Percentiles rank a stretch among this genome's conserved stretches.
phyloP scores from a whole-genome alignment of 2,888 invertebrate species.

The Caenorhabditis sulstoni region DNA sequence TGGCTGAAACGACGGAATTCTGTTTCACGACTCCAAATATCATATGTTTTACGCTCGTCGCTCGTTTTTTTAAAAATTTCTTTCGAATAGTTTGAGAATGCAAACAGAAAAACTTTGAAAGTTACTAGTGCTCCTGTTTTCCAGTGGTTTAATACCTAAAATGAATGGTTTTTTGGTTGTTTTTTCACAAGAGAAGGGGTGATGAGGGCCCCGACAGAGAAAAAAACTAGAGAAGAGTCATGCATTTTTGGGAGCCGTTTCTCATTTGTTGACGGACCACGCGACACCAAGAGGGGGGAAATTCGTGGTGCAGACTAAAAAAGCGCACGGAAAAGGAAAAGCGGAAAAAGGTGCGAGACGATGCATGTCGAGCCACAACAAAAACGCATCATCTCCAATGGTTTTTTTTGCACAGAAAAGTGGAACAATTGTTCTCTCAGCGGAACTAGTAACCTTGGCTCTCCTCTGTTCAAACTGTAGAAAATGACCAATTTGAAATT shows the following conservation, averaged over 20 bases:
- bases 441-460: no score
- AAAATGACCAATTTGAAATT: no score
- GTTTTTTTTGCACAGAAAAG: neutral
- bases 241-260: conserved; percentile 44
- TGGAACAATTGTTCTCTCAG: no score
- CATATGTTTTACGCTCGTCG: no score
- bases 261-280: conserved; percentile 40
- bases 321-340: neutral
- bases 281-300: neutral
- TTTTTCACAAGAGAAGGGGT: conserved; percentile 6
- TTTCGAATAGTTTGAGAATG: no score
- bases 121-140: conserved; percentile 19
- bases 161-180: conserved; percentile 29
- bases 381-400: neutral
- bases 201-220: conserved; percentile 7
- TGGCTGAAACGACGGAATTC: no score
- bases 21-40: no score
- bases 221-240: conserved; percentile 45
- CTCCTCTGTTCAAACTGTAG: no score
- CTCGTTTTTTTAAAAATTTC: no score
- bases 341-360: neutral
- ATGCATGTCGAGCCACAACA: no score
- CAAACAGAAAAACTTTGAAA: neutral
- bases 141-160: conserved; percentile 17
- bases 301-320: neutral